Conservation (phyloP, 2,113 vertebrate genomes). For the Brienomyrus longianalis region DNA sequence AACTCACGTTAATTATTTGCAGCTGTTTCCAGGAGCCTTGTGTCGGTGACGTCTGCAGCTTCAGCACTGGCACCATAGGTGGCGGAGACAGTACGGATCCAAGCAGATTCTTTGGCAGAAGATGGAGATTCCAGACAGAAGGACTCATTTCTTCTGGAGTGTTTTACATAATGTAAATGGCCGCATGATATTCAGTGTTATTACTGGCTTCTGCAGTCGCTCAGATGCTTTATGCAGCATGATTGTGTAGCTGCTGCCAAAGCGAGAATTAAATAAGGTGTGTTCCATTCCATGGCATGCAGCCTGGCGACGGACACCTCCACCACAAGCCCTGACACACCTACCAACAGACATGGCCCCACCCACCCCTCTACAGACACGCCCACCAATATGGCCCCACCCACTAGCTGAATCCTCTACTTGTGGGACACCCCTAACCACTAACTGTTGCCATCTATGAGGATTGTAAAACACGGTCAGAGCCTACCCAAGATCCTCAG, state of each 20-base stretch:
- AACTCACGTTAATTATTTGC: conserved; percentile 33
- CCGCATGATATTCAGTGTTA: conserved; percentile 29
- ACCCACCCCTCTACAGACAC: too few species aligned
- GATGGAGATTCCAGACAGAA: conserved; percentile 32
- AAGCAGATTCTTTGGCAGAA: conserved; percentile 35
- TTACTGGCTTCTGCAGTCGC: conserved; percentile 27
- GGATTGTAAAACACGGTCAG: not conserved
- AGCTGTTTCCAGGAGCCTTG: conserved; percentile 37
- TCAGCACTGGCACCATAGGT: conserved; percentile 1
- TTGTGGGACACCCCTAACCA: not conserved
- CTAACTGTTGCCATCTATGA: not conserved
- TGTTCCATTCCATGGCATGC: not conserved
- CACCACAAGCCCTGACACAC: too few species aligned
- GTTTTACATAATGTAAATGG: conserved; percentile 18
- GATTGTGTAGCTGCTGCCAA: conserved; percentile 21
- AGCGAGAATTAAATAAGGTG: not conserved
- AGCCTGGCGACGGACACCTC: not conserved
- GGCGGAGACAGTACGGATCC: conserved; percentile 16
- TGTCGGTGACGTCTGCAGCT: not conserved
- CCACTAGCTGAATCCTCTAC: too few species aligned
- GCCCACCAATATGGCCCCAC: too few species aligned
- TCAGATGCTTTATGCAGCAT: conserved; percentile 10
- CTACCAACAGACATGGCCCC: too few species aligned
- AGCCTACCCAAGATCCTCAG: not conserved
- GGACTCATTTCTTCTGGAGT: conserved; percentile 20